Percentiles rank a stretch among this genome's conserved stretches.
Evolutionary conservation across 2,113 vertebrate genomes (phyloP).

Genomic region (Corynorhinus townsendii): DNA sequence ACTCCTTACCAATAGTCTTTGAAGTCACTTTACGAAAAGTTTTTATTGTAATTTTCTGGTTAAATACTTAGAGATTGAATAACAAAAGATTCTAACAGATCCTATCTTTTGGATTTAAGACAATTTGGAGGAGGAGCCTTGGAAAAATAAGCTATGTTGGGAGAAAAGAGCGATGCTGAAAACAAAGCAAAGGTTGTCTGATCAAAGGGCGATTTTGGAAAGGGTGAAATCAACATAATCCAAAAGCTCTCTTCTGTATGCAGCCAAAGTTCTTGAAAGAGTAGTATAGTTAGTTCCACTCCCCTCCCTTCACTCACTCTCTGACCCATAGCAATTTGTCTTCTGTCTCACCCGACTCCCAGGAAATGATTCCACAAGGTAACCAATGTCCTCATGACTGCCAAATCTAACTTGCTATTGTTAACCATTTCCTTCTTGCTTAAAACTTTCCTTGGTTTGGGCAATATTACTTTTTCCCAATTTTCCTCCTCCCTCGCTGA

Average conservation of each 20-base stretch:
- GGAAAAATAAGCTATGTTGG: not conserved
- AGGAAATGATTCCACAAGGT: not conserved
- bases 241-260: not conserved
- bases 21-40: slow-evolving; percentile 59
- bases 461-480: not conserved
- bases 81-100: slow-evolving; percentile 51
- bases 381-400: not conserved
- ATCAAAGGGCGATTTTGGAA: not conserved
- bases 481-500: not conserved
- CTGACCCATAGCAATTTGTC: not conserved
- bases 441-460: not conserved
- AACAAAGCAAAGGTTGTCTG: not conserved
- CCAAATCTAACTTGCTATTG: not conserved
- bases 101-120: slow-evolving; percentile 55
- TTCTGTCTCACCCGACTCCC: not conserved
- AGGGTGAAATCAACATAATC: not conserved
- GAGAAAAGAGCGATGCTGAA: not conserved
- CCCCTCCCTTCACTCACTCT: not conserved
- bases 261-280: not conserved
- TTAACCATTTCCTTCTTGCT: not conserved
- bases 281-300: not conserved
- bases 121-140: slow-evolving; percentile 15
- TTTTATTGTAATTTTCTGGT: slow-evolving; percentile 67
- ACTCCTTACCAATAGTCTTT: slow-evolving; percentile 57
- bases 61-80: slow-evolving; percentile 65